These are phyloP conservation scores for Rynchops niger DNA, from an alignment of 2,113 vertebrate genomes.

Conservation along the genomic window DNA sequence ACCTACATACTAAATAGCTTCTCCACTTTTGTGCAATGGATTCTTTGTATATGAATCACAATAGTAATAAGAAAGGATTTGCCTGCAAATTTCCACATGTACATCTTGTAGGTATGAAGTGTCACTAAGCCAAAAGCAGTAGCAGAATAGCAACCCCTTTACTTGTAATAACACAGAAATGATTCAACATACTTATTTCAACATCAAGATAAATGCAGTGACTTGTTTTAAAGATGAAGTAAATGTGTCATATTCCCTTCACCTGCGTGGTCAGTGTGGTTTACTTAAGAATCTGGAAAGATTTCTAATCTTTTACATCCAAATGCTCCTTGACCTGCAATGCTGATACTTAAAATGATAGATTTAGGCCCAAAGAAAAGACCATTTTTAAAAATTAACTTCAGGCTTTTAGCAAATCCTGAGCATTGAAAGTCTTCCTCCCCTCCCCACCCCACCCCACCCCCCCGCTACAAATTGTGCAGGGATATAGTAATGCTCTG, in stretches of 20 bases:
- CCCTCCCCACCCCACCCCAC: too few relatives aligned
- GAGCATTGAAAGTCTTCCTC: not conserved
- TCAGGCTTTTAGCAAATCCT: not conserved
- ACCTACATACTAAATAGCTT: not conserved
- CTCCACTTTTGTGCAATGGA: not conserved
- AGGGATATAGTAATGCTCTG: not conserved
- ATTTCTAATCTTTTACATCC: not conserved
- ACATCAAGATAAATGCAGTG: not conserved
- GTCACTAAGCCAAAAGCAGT: not conserved
- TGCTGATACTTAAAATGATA: not conserved
- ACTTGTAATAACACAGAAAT: not conserved
- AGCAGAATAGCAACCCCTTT: not conserved
- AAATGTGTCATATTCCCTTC: not conserved
- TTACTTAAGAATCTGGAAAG: not conserved
- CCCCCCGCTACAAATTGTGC: not conserved
- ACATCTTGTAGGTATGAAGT: not conserved
- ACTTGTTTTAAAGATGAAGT: slow-evolving; percentile 18
- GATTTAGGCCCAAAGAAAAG: not conserved
- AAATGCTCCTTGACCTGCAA: not conserved
- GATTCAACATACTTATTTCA: not conserved
- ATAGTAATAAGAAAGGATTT: not conserved
- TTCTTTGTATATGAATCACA: slow-evolving; percentile 1
- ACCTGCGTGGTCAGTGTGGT: not conserved
- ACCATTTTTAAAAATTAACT: not conserved
- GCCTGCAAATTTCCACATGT: not conserved